Conservation (phyloP, 2,888 invertebrate genomes). For the Oscheius onirici region DNA sequence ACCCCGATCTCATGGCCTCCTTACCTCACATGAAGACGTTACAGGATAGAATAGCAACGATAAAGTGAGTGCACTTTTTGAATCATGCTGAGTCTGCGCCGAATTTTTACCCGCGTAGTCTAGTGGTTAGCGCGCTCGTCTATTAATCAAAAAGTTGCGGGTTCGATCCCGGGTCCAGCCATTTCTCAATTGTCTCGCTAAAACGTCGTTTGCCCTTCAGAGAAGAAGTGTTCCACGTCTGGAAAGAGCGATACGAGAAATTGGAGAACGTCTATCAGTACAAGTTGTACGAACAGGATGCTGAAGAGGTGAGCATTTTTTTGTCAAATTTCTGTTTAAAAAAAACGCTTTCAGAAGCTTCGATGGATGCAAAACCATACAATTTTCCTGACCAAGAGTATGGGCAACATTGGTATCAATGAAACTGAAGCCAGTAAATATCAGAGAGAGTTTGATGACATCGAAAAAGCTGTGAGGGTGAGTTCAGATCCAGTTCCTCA, state of each 20-base stretch:
- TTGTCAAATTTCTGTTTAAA: not conserved
- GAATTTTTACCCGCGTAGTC: not conserved
- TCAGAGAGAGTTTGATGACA: constrained; percentile 31
- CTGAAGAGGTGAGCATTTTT: constrained; percentile 78
- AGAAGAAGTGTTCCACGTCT: constrained; percentile 88
- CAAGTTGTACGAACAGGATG: constrained; percentile 93
- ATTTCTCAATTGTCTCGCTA: too few species aligned
- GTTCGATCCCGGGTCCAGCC: too few species aligned
- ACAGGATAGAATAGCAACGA: constrained; percentile 59
- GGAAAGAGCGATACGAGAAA: constrained; percentile 93
- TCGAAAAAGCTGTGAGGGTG: constrained; percentile 28
- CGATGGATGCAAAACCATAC: constrained; percentile 37
- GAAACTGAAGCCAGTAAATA: constrained; percentile 39
- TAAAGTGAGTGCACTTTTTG: too few species aligned
- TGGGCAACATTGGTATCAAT: constrained; percentile 50
- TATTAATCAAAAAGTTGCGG: too few species aligned
- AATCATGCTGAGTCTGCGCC: too few species aligned
- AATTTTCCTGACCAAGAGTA: constrained; percentile 30
- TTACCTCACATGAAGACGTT: constrained; percentile 72
- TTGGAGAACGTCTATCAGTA: constrained; percentile 95
- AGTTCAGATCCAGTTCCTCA: too few species aligned
- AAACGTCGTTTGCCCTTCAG: constrained; percentile 71
- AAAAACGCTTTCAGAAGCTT: constrained; percentile 29
- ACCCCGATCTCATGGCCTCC: constrained; percentile 78
- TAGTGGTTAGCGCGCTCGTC: too few species aligned